Base-by-base conservation (phyloP, 2,888 invertebrate genomes). In the Sarcophaga subvicina region DNA sequence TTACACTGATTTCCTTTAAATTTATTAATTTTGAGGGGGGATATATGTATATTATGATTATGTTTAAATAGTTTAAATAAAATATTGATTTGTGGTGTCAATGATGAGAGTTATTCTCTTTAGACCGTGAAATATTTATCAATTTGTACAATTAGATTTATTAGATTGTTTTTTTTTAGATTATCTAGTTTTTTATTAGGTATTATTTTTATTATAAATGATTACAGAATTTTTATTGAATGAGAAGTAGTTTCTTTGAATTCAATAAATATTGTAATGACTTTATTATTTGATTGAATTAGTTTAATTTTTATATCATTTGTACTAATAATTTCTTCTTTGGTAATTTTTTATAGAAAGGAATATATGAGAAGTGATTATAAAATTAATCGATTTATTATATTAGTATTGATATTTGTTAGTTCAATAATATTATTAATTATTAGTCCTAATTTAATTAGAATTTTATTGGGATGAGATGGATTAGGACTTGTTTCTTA, bases 401-500 rank as follows among this genome's bases (percentile, higher is more conserved):
- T 94, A 90, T 94, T 96, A 92, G 94, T 96, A 80, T 93, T 95
- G 90, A 93, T 96, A 92, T 96, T 96, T 95, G 94, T 96, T 83
- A 90, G 95, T 88, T 96, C 96, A 6, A 96, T 96, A 94, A 94
- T 95, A 90, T 93, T 96, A 91, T 94, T 96, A 94, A 95, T 96
- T 95, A 94, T 95, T 94, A 95, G 95, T 0, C 95, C 95, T 87
- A 96, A 96, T 94, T 94, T 96, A 93, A 94, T 96, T 94, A 95
- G 95, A 92, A 95, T 96, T 94, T 94, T 96, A 92, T 94, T 96
- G 91, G 96, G 96, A 0, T 96, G 96, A 88, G 96, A 96, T 95
- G 96, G 96, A 0, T 94, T 96, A 92, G 96, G 96, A 0, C 94
- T 96, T 91, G 93, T 95, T 90, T 96, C 96, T 91, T 96, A 96